These are phyloP conservation scores for Tadarida brasiliensis DNA, from an alignment of 2,797 vertebrate species.

Conservation along the genomic window DNA sequence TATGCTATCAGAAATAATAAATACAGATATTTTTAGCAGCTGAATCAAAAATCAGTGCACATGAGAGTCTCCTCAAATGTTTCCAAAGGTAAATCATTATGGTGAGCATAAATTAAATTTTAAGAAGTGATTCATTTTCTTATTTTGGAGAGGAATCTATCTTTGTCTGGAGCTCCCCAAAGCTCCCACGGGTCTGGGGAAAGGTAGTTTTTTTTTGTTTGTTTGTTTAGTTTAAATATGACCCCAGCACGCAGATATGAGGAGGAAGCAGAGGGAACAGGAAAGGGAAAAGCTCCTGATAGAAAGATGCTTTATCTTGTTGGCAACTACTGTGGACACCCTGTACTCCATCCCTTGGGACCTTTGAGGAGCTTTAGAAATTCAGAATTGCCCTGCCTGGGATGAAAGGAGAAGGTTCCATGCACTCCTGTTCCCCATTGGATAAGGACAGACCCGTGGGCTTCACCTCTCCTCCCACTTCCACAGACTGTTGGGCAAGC, in stretches of 20 bases:
- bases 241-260: not conserved
- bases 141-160: not conserved
- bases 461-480: not conserved
- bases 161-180: not conserved
- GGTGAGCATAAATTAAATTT: not conserved
- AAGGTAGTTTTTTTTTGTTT: not conserved
- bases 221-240: not conserved
- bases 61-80: not conserved
- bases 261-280: not conserved
- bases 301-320: not conserved
- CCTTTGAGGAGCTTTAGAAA: not conserved
- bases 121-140: not conserved
- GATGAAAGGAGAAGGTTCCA: not conserved
- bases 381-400: not conserved
- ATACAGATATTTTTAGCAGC: not conserved
- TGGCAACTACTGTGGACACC: not conserved
- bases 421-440: not conserved
- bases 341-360: not conserved
- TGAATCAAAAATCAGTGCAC: constrained; percentile 11
- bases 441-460: too few species aligned
- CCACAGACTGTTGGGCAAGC: not conserved
- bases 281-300: not conserved
- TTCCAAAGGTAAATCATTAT: not conserved
- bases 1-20: constrained; percentile 30
- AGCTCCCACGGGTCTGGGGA: not conserved